These are phyloP conservation scores for Habroteleia sp. DNA, from an alignment of 2,888 invertebrate genomes.

Conservation along the genomic window DNA sequence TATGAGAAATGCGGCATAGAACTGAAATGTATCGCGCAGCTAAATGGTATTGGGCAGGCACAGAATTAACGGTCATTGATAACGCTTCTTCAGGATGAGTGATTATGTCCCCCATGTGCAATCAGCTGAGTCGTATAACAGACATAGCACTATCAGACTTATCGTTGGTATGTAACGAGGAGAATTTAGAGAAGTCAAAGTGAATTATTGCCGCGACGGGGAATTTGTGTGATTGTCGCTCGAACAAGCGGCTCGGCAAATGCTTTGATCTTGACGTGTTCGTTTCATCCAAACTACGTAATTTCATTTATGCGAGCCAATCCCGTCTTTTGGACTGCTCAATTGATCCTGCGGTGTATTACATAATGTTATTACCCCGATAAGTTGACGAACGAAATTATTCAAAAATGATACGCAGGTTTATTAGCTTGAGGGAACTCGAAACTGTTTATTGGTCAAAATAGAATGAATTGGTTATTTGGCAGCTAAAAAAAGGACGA, in stretches of 20 bases:
- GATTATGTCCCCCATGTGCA: slow-evolving; percentile 60
- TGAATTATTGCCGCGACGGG: slow-evolving; percentile 64
- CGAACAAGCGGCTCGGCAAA: slow-evolving; percentile 54
- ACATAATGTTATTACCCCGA: slow-evolving; percentile 24
- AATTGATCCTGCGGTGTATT: slow-evolving; percentile 31
- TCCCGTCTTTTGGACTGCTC: slow-evolving; percentile 27
- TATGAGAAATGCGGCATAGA: slow-evolving; percentile 44
- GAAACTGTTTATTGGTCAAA: too few relatives aligned
- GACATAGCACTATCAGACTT: slow-evolving; percentile 57
- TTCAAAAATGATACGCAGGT: slow-evolving; percentile 1
- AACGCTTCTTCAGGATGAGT: slow-evolving; percentile 60
- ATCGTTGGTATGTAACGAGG: slow-evolving; percentile 67
- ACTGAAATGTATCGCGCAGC: slow-evolving; percentile 43
- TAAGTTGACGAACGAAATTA: slow-evolving; percentile 7
- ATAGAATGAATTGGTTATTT: too few relatives aligned
- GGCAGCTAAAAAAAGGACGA: too few relatives aligned
- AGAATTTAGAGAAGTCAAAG: slow-evolving; percentile 64
- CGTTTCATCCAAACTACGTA: slow-evolving; percentile 56
- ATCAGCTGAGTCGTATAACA: slow-evolving; percentile 58
- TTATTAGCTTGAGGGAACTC: slow-evolving; percentile 12
- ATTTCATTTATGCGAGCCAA: slow-evolving; percentile 53
- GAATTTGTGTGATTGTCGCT: slow-evolving; percentile 60
- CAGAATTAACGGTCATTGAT: slow-evolving; percentile 60
- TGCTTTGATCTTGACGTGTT: slow-evolving; percentile 59
- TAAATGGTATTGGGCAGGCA: slow-evolving; percentile 49